phyloP scores from a whole-genome alignment of 1,140 invertebrate genomes.

The Stenopsyche tienmushanensis region DNA sequence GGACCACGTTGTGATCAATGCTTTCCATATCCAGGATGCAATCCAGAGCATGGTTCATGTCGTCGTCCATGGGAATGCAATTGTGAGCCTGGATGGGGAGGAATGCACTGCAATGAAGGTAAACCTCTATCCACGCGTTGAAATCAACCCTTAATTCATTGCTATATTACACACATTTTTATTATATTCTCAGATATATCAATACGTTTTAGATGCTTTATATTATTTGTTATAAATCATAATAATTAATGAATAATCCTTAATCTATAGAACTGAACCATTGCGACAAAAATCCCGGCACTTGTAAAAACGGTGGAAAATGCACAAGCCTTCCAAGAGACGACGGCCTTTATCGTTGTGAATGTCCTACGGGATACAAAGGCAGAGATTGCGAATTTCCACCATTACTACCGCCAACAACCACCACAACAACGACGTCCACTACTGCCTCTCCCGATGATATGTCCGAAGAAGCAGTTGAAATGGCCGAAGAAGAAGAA shows the following conservation, averaged over 20 bases:
- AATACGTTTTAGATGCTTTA: too few relatives aligned
- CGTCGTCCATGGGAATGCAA: constrained; percentile 86
- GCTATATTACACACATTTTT: too few relatives aligned
- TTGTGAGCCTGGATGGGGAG: constrained; percentile 82
- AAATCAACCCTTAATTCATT: too few relatives aligned
- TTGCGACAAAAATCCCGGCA: constrained; percentile 69
- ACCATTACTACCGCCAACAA: constrained; percentile 51
- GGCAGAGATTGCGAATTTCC: constrained; percentile 63
- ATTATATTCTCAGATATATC: too few relatives aligned
- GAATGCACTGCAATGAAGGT: constrained; percentile 85
- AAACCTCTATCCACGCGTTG: too few relatives aligned
- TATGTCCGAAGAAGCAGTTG: constrained; percentile 45
- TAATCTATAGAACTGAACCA: constrained; percentile 65
- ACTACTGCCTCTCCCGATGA: constrained; percentile 42
- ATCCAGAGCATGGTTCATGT: constrained; percentile 71
- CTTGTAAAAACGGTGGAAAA: constrained; percentile 76
- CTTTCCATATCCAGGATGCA: constrained; percentile 80
- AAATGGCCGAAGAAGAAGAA: constrained; percentile 45
- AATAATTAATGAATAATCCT: not conserved
- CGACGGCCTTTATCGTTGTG: constrained; percentile 72
- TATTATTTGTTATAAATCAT: not conserved
- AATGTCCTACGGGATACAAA: constrained; percentile 61
- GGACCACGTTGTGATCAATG: constrained; percentile 80
- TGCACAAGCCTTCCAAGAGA: constrained; percentile 74
- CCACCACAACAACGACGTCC: constrained; percentile 32